A percentile compares a stretch with the other conserved stretches of the same genome.
These are phyloP conservation scores for Istiophorus platypterus DNA, from an alignment of 2,113 vertebrate genomes.

Conservation along the genomic window DNA sequence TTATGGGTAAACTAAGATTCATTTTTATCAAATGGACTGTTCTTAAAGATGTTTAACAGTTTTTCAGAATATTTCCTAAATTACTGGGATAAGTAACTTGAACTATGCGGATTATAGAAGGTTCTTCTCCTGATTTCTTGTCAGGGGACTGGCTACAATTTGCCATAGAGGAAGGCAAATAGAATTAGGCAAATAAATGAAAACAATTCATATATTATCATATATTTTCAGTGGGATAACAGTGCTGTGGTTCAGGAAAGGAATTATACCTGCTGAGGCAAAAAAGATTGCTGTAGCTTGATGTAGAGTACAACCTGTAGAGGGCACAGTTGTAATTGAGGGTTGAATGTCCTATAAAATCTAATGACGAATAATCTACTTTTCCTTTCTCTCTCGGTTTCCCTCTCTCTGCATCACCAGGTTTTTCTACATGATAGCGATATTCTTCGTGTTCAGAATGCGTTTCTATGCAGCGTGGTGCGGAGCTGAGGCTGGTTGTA, in stretches of 20 bases:
- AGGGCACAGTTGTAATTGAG: background rate
- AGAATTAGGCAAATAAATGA: background rate
- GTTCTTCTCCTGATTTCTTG: no score
- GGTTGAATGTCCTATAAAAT: background rate
- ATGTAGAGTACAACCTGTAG: background rate
- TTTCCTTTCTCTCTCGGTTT: background rate
- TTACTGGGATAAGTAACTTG: no score
- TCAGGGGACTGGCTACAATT: background rate
- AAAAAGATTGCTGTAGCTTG: background rate
- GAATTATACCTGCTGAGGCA: background rate
- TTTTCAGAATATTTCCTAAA: no score
- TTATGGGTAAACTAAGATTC: no score
- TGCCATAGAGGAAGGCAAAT: background rate
- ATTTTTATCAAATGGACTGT: no score
- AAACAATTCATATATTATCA: background rate
- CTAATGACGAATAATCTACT: background rate
- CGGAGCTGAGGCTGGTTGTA: conserved; percentile 89
- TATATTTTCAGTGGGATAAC: background rate
- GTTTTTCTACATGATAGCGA: conserved; percentile 90
- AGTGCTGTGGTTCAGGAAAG: background rate
- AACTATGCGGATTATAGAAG: no score
- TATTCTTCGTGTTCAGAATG: conserved; percentile 94
- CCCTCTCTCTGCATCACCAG: conserved; percentile 62
- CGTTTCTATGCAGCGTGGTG: conserved; percentile 94
- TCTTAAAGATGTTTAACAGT: no score